Base-by-base conservation (phyloP, 2,113 vertebrate species). In the Ibidorhyncha struthersii region DNA sequence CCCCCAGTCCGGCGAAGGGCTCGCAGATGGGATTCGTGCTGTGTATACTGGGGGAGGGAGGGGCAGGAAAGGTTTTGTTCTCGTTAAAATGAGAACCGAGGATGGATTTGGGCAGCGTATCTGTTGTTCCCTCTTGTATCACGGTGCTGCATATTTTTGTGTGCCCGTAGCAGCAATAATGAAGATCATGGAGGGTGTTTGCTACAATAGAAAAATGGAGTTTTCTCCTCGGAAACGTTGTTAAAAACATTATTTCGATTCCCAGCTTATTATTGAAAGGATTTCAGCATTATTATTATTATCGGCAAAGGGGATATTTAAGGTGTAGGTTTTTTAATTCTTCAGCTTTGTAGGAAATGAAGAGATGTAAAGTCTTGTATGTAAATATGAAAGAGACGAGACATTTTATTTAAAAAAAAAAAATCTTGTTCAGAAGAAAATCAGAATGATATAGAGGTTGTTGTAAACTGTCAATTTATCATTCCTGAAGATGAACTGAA, bases 121-220 rank as follows among this genome's bases (percentile, higher is more conserved):
- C 89, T 76, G 56, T 93, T 86, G 71, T 80, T 89, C 87, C 79
- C 91, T 69, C 43, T 14, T 84, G 85, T 86, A 72, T 86, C 86
- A 87, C 62, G 93, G 88, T 92, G 93, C 94, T 97, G 96, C 96
- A 93, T 96, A 91, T 97, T 95, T 95, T 26, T 91, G 77, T 96
- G 83, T 89, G 93, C 71, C 77, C 22, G 65, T 94, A 73, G 89
- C 90, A 89, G 95, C 80, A 50, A 7, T 88, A 71, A 73, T 4
- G 84, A 93, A 86, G 78, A 96, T 97, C 94, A 93, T 96, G 92
- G 94, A 95, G 89, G 94, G 89, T 86, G 82, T 88, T 94, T 88
- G 94, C 66, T 87, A 79, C 92, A 45, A 76, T 65, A 73, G 69
- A 30, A 95, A 95, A 71, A 95, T 76, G 92, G 91, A 88, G 82